Conservation (phyloP, 2,113 vertebrate species). For the Myxocyprinus asiaticus region DNA sequence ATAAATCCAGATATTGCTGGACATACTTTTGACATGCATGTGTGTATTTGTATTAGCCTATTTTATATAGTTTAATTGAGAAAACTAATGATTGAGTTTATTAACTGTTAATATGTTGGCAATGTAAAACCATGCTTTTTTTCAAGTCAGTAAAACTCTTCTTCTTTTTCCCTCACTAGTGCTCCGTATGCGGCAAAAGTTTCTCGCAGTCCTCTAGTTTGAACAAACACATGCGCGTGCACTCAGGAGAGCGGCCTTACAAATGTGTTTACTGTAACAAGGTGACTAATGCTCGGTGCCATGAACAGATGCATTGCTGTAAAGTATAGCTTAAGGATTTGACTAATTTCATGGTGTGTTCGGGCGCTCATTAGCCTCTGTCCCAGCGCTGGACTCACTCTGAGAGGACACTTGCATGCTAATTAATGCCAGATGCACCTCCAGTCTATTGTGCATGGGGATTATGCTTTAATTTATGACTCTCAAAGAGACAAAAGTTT, state of each 20-base stretch:
- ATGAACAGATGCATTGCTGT: background rate
- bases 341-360: constrained; percentile 62
- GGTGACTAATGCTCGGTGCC: constrained; percentile 69
- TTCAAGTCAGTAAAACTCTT: too few relatives aligned
- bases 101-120: too few relatives aligned
- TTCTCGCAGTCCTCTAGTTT: constrained; percentile 98
- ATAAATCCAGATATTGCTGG: too few relatives aligned
- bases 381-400: background rate
- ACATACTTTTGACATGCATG: too few relatives aligned
- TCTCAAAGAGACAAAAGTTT: constrained; percentile 56
- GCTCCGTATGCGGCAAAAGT: constrained; percentile 92
- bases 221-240: constrained; percentile 97
- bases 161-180: constrained; percentile 70
- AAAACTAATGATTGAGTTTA: too few relatives aligned
- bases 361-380: constrained; percentile 48
- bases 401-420: constrained; percentile 65
- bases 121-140: too few relatives aligned
- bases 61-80: too few relatives aligned
- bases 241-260: constrained; percentile 95
- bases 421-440: constrained; percentile 75
- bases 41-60: too few relatives aligned
- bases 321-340: background rate
- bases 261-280: constrained; percentile 99
- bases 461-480: constrained; percentile 65
- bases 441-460: constrained; percentile 62